A percentile compares a stretch with the other conserved stretches of the same genome.
Evolutionary conservation across 2,797 vertebrate genomes (phyloP).

Genomic region (Urosaurus nigricauda): DNA sequence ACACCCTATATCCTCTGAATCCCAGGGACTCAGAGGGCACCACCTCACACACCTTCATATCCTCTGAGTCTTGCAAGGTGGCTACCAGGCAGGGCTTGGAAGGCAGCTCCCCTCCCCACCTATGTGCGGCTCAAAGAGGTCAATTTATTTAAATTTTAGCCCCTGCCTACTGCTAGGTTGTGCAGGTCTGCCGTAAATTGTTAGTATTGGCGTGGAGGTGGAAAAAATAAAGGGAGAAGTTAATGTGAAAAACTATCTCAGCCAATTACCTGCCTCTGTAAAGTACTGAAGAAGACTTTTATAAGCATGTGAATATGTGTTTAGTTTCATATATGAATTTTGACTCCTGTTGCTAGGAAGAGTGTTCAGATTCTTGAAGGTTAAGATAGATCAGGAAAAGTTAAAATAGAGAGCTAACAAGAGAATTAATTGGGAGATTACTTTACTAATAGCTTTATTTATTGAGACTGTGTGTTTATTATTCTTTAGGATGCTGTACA

Average conservation of each 20-base stretch:
- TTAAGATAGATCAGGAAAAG: background rate
- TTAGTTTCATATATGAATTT: background rate
- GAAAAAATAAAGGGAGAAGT: background rate
- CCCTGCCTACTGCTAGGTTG: no score
- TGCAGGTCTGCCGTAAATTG: background rate
- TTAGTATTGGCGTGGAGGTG: background rate
- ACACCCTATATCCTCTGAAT: no score
- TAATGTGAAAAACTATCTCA: background rate
- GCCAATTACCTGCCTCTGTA: background rate
- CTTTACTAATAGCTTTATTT: background rate
- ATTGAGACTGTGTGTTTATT: slow-evolving; percentile 25
- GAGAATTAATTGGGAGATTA: background rate
- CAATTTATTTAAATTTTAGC: no score
- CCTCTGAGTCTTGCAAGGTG: no score
- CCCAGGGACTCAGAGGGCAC: no score
- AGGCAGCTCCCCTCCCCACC: no score
- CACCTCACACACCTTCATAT: no score
- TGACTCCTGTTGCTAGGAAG: background rate
- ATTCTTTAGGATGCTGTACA: slow-evolving; percentile 92
- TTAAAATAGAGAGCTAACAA: background rate
- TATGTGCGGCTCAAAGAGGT: no score
- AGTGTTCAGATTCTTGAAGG: background rate
- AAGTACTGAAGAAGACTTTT: background rate
- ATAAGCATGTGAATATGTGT: background rate
- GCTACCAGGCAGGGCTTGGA: no score